Base-by-base conservation (phyloP, 2,797 vertebrate genomes). In the Labroides dimidiatus region DNA sequence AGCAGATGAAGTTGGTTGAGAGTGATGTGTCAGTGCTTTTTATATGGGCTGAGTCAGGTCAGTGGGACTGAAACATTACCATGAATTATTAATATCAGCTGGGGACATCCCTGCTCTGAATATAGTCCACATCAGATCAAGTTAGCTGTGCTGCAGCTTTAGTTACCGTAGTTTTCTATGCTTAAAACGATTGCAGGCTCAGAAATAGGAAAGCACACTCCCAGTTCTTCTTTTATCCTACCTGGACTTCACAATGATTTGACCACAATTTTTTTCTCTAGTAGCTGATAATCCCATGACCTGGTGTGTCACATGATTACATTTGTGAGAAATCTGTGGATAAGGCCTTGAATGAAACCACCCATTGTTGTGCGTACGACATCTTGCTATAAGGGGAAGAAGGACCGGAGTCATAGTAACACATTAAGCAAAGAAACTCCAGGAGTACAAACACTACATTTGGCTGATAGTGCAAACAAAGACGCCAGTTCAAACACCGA, bases 71-170 rank as follows among this genome's bases (percentile, higher is more conserved):
- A 83, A 77, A 33, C 59, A 12, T 24, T 51, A 61, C 21, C 48
- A 69, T 82, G 23, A 79, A 84, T 80, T 81, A 75, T 84, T 64
- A 74, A 89, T 74, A 84, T 64, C 55, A 72, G 45, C 64, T n/a
- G 8, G 37, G 69, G 69, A 81, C 58, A 71, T 68, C 69, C 75
- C 62, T 58, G 1, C 55, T 65, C 70, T 75, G 47, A 74, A 75
- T 72, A 79, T 61, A 65, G 68, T 41, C 59, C 62, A 47, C 33
- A 72, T 53, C 50, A 69, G 43, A 72, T 80, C 51, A 39, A 53
- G 43, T 55, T 52, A 54, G 59, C 66, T 1, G 49, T 2, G 24
- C 72, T 64, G 21, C 72, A 64, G 67, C 60, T 58, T 80, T 19
- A 20, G 55, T 69, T 77, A 68, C 64, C 45, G 56, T 59, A 65